A percentile compares a stretch with the other conserved stretches of the same genome.
These are phyloP conservation scores for Syngnathus floridae DNA, from an alignment of 2,113 vertebrate species.

Conservation along the genomic window DNA sequence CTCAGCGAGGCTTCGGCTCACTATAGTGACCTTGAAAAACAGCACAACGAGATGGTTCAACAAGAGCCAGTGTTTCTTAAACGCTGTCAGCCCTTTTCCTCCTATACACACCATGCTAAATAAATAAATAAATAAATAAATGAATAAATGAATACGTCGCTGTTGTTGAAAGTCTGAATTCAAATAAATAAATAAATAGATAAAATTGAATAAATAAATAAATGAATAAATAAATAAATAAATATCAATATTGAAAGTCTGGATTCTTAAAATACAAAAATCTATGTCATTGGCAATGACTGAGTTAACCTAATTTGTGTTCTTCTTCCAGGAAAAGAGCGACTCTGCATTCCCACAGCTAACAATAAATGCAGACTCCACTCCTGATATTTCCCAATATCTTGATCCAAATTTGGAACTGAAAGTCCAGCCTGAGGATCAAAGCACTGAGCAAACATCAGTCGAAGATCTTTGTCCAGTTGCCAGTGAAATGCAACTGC, in stretches of 20 bases:
- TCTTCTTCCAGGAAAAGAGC: conserved; percentile 56
- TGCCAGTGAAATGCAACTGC: conserved; percentile 1
- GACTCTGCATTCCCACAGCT: conserved; percentile 25
- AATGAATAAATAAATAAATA: too few relatives aligned
- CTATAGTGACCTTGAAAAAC: background rate
- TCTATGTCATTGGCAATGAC: too few relatives aligned
- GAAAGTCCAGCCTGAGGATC: conserved; percentile 21
- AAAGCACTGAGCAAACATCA: conserved; percentile 11
- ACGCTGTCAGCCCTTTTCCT: too few relatives aligned
- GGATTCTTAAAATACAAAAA: too few relatives aligned
- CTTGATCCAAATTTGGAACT: conserved; percentile 16
- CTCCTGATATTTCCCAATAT: conserved; percentile 21
- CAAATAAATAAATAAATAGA: too few relatives aligned
- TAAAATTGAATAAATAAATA: too few relatives aligned
- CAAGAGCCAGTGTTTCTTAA: background rate
- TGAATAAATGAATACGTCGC: too few relatives aligned
- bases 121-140: too few relatives aligned
- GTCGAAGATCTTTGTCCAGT: conserved; percentile 7
- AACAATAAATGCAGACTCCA: conserved; percentile 25
- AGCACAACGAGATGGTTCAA: background rate
- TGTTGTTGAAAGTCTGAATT: too few relatives aligned
- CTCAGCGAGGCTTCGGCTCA: background rate
- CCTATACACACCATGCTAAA: too few relatives aligned
- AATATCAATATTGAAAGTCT: too few relatives aligned
- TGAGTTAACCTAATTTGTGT: background rate